These are phyloP conservation scores for Myioborus melanocephalus DNA, from an alignment of 2,797 vertebrate genomes.

Conservation along the genomic window DNA sequence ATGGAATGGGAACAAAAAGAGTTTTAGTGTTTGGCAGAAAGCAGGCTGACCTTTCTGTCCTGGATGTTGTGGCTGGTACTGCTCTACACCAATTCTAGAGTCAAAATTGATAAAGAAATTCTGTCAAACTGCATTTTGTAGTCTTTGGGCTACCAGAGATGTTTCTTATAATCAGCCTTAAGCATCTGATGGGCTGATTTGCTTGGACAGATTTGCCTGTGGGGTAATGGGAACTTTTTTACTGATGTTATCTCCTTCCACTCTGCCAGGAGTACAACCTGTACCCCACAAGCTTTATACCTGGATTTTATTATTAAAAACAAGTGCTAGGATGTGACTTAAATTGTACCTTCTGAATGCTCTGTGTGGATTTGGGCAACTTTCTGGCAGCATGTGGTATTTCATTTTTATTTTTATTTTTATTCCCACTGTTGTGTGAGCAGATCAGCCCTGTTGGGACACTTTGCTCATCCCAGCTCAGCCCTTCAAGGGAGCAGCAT, in stretches of 20 bases:
- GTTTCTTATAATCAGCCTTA: background rate
- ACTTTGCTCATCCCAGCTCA: background rate
- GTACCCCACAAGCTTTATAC: background rate
- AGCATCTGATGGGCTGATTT: background rate
- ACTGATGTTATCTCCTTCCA: background rate
- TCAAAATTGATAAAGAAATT: background rate
- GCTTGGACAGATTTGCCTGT: background rate
- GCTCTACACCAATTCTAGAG: background rate
- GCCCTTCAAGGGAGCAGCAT: background rate
- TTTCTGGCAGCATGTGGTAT: background rate
- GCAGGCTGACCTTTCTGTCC: background rate
- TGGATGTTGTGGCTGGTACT: background rate
- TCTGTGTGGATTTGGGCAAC: background rate
- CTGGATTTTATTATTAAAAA: background rate
- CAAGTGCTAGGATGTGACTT: background rate
- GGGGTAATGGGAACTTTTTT: background rate
- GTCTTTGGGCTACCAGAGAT: background rate
- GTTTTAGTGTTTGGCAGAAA: background rate
- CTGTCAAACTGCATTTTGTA: background rate
- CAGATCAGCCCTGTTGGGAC: background rate
- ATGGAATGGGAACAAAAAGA: background rate
- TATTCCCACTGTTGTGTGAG: background rate
- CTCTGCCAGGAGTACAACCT: background rate
- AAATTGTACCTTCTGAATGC: rapidly evolving
- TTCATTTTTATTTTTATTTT: background rate